Percentiles rank a stretch among this genome's conserved stretches.
Evolutionary conservation across 2,113 vertebrate genomes (phyloP).

Genomic region (Dromaius novaehollandiae): DNA sequence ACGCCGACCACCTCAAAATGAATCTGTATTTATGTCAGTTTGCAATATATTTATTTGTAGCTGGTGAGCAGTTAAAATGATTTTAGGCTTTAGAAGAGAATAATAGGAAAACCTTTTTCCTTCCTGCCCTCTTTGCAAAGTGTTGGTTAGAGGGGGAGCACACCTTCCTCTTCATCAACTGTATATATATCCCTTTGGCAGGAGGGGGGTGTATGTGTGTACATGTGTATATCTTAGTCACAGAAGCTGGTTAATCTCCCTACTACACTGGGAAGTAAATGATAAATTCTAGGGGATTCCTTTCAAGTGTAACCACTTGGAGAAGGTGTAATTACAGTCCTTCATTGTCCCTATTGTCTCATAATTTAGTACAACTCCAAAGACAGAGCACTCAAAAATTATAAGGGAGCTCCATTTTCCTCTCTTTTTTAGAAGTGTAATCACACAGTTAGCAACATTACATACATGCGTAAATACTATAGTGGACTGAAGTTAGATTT

Average conservation of each 20-base stretch:
- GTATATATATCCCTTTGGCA: neutral
- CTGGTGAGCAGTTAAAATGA: neutral
- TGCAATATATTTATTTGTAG: constrained; percentile 11
- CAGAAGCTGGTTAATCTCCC: neutral
- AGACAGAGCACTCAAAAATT: neutral
- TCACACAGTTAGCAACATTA: neutral
- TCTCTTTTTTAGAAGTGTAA: neutral
- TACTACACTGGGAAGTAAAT: neutral
- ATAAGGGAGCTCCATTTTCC: neutral
- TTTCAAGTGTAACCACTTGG: neutral
- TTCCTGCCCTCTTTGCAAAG: neutral
- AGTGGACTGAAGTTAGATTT: neutral
- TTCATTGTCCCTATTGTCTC: neutral
- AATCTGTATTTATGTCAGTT: neutral
- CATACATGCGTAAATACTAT: neutral
- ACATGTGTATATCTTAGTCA: rapidly evolving
- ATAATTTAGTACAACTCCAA: neutral
- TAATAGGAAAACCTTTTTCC: neutral
- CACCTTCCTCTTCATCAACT: neutral
- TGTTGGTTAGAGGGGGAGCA: neutral
- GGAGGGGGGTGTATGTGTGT: neutral
- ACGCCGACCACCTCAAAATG: neutral
- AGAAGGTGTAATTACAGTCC: neutral
- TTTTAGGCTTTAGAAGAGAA: constrained; percentile 7
- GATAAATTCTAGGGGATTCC: neutral